These are phyloP conservation scores for Metellina segmentata DNA, from an alignment of 2,888 invertebrate species.

Conservation along the genomic window DNA sequence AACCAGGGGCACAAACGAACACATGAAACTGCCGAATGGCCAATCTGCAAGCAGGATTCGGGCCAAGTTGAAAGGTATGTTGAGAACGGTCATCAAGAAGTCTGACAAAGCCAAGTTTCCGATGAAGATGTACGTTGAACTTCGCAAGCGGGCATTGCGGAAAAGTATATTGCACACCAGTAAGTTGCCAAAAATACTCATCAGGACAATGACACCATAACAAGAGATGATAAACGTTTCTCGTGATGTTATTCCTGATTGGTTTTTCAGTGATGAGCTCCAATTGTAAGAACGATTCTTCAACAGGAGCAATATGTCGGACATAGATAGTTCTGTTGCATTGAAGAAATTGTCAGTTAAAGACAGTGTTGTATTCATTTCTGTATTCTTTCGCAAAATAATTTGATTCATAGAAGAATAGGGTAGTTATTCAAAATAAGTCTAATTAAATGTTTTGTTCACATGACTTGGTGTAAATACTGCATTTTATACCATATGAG, in stretches of 20 bases:
- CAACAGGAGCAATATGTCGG: background rate
- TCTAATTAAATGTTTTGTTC: too few species aligned
- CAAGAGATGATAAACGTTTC: slow-evolving; percentile 78
- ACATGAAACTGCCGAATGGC: slow-evolving; percentile 82
- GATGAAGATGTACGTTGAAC: slow-evolving; percentile 84
- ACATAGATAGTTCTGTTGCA: background rate
- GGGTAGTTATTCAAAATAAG: too few species aligned
- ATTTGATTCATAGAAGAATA: background rate
- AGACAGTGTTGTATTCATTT: background rate
- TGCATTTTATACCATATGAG: too few species aligned
- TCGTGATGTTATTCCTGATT: background rate
- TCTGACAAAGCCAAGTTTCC: slow-evolving; percentile 83
- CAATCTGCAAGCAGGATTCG: slow-evolving; percentile 81
- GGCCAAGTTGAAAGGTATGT: slow-evolving; percentile 82
- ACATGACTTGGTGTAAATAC: too few species aligned
- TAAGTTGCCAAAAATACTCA: slow-evolving; percentile 81
- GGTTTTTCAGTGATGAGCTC: background rate
- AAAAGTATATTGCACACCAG: slow-evolving; percentile 83
- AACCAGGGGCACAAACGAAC: slow-evolving; percentile 81
- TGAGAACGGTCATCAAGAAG: slow-evolving; percentile 80
- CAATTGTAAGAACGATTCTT: slow-evolving; percentile 5
- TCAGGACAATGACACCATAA: slow-evolving; percentile 82
- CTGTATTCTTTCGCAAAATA: background rate
- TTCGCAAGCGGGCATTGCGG: slow-evolving; percentile 83
- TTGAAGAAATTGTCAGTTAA: background rate